phyloP scores from a whole-genome alignment of 2,888 invertebrate genomes.

The Sturmia bella region DNA sequence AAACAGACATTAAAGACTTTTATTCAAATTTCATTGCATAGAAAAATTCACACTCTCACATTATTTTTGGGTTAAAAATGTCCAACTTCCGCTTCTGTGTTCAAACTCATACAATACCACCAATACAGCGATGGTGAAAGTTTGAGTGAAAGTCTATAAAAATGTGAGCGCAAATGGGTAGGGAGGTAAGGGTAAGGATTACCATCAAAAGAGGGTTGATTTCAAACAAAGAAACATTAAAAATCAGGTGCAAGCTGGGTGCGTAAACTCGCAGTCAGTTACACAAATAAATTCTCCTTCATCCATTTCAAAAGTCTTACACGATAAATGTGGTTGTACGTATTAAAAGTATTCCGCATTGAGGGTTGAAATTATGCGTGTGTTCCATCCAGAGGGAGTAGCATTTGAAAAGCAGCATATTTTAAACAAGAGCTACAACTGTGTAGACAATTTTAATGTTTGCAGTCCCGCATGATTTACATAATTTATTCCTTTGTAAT shows the following conservation, averaged over 20 bases:
- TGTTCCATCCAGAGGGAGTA: constrained; percentile 43
- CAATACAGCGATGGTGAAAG: constrained; percentile 41
- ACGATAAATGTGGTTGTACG: constrained; percentile 34
- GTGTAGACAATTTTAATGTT: constrained; percentile 23
- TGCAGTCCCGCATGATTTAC: constrained; percentile 16
- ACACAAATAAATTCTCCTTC: constrained; percentile 10
- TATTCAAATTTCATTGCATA: constrained; percentile 34
- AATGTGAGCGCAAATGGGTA: not conserved
- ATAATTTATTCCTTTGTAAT: not conserved
- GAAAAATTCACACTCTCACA: constrained; percentile 51
- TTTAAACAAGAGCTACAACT: constrained; percentile 6
- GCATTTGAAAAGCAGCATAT: constrained; percentile 12
- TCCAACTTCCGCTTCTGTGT: constrained; percentile 60
- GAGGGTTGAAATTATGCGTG: constrained; percentile 63
- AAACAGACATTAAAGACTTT: constrained; percentile 16
- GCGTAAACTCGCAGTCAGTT: constrained; percentile 5
- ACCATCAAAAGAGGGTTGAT: constrained; percentile 38
- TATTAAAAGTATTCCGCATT: constrained; percentile 21
- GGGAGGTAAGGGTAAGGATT: not conserved
- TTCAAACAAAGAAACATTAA: constrained; percentile 49
- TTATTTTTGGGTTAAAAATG: constrained; percentile 38
- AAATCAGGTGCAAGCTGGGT: constrained; percentile 65
- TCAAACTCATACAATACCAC: not conserved
- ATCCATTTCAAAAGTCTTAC: constrained; percentile 32
- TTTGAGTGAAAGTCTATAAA: constrained; percentile 66